Conservation (phyloP, 2,797 vertebrate genomes). For the Trachops cirrhosus region DNA sequence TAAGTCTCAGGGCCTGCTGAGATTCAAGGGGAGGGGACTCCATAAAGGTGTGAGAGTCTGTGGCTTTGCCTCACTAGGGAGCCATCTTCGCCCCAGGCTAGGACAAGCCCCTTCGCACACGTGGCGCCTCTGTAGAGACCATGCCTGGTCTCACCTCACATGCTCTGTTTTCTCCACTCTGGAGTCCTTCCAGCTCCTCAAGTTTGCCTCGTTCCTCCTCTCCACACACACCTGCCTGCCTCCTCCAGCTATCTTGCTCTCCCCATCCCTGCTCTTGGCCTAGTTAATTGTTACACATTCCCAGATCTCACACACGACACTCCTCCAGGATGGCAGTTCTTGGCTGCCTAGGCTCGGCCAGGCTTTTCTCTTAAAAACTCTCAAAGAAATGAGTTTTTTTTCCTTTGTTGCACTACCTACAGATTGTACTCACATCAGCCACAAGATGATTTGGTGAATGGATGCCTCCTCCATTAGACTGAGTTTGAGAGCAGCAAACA, state of each 20-base stretch:
- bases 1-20: background rate
- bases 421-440: background rate
- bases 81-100: background rate
- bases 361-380: background rate
- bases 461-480: background rate
- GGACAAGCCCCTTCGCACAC: rapidly evolving
- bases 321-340: background rate
- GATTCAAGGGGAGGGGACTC: background rate
- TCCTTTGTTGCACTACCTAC: background rate
- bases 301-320: background rate
- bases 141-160: rapidly evolving
- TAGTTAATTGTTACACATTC: background rate
- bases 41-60: rapidly evolving
- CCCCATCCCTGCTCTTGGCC: background rate
- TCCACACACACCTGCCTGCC: background rate
- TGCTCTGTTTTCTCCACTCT: background rate
- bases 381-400: background rate
- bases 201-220: background rate
- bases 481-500: background rate
- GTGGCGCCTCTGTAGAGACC: too few species aligned
- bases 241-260: background rate
- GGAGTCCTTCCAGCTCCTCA: background rate
- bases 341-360: rapidly evolving
- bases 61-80: background rate
- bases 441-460: background rate